Percentiles rank a stretch among this genome's conserved stretches.
Evolutionary conservation across 2,113 vertebrate genomes (phyloP).

Genomic region (Podarcis cretensis): DNA sequence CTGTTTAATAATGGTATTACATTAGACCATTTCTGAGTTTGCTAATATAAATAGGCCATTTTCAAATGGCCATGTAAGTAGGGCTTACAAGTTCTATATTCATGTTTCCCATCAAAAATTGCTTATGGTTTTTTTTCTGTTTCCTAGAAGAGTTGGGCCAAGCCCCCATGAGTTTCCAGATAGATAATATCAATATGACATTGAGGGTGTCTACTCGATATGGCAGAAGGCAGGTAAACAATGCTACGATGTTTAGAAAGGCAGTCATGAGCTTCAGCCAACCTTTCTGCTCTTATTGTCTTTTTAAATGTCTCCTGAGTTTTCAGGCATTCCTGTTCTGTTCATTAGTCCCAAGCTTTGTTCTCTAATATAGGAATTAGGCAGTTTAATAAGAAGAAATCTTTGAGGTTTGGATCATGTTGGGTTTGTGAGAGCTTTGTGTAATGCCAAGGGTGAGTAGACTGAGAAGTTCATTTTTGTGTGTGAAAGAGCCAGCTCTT

Average conservation of each 20-base stretch:
- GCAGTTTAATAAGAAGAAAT: background rate
- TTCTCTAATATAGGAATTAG: background rate
- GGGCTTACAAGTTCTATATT: background rate
- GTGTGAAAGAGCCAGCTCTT: constrained; percentile 14
- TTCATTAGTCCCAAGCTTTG: background rate
- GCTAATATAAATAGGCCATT: background rate
- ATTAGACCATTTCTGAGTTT: background rate
- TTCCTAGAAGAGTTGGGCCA: background rate
- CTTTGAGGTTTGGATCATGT: background rate
- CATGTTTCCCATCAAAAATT: background rate
- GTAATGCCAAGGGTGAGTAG: accelerated
- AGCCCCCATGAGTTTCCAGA: background rate
- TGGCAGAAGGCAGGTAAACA: background rate
- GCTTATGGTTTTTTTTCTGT: background rate
- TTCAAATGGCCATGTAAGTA: background rate
- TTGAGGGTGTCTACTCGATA: background rate
- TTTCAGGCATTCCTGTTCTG: background rate
- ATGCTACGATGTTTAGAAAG: background rate
- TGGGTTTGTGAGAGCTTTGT: background rate
- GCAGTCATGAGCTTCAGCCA: background rate
- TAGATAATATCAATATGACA: background rate
- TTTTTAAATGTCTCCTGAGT: background rate
- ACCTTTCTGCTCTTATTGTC: accelerated
- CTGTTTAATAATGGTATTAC: background rate
- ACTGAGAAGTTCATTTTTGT: background rate